These are phyloP conservation scores for Pherbina coryleti DNA, from an alignment of 2,888 invertebrate species.

Conservation along the genomic window DNA sequence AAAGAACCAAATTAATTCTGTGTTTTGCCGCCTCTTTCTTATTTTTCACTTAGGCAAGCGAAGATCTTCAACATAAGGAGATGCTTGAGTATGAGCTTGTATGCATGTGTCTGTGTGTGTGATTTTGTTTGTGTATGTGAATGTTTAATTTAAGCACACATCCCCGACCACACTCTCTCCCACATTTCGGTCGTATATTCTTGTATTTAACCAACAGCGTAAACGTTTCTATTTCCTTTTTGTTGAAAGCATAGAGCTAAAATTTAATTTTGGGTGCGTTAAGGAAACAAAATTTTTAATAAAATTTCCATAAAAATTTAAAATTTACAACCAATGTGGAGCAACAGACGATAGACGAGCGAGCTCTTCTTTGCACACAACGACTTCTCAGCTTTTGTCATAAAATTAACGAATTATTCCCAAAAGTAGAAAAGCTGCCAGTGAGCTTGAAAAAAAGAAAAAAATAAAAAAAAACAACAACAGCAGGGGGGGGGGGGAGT, in stretches of 20 bases:
- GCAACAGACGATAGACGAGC: background rate
- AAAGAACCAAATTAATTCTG: too few relatives aligned
- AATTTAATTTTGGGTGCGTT: background rate
- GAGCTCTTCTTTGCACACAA: background rate
- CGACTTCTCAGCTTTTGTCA: slow-evolving; percentile 6
- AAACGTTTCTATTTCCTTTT: slow-evolving; percentile 20
- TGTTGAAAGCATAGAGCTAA: too few relatives aligned
- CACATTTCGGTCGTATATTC: slow-evolving; percentile 6
- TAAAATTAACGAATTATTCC: slow-evolving; percentile 29
- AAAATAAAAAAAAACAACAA: background rate
- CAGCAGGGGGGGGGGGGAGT: background rate
- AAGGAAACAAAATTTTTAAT: slow-evolving; percentile 2
- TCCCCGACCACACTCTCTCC: background rate
- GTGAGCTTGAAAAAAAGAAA: background rate
- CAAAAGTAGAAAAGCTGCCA: background rate
- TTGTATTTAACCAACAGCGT: background rate
- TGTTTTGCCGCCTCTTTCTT: too few relatives aligned
- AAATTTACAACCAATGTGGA: background rate
- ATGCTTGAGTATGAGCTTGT: too few relatives aligned
- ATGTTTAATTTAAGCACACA: background rate
- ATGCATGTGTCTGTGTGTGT: background rate
- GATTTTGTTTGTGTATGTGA: background rate
- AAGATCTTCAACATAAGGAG: too few relatives aligned
- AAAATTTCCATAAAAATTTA: slow-evolving; percentile 8
- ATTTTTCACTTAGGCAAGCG: too few relatives aligned